These are phyloP conservation scores for Ibidorhyncha struthersii DNA, from an alignment of 2,113 vertebrate genomes.

Conservation along the genomic window DNA sequence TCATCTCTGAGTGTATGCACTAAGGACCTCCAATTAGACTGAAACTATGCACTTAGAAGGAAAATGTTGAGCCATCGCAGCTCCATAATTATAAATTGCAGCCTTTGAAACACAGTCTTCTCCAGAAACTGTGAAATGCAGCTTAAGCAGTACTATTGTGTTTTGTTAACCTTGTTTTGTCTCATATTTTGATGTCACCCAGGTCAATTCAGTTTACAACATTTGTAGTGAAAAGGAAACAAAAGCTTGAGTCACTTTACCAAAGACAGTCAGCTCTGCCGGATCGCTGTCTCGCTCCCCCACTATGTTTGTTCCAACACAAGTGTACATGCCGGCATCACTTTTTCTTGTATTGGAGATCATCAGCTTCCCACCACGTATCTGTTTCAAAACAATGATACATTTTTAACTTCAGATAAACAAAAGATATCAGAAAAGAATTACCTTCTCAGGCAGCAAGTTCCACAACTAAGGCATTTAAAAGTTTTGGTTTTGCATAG, in stretches of 20 bases:
- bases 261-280: constrained; percentile 95
- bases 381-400: constrained; percentile 73
- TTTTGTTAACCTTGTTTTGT: background rate
- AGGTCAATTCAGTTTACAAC: background rate
- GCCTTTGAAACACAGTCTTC: background rate
- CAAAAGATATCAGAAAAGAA: background rate
- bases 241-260: constrained; percentile 72
- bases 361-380: constrained; percentile 97
- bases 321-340: constrained; percentile 95
- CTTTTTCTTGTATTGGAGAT: constrained; percentile 95
- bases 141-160: background rate
- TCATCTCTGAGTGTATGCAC: background rate
- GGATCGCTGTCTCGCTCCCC: constrained; percentile 97
- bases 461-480: background rate
- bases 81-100: background rate
- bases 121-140: background rate
- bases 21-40: background rate
- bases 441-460: background rate
- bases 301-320: constrained; percentile 98
- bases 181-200: background rate
- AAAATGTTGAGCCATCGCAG: background rate
- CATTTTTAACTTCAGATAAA: background rate
- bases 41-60: background rate
- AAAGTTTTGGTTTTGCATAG: background rate
- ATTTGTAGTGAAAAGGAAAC: background rate